Evolutionary conservation across 2,888 invertebrate species (phyloP), one percentile per base, ranked within the genome.

Genomic region (Idaea aversata): DNA sequence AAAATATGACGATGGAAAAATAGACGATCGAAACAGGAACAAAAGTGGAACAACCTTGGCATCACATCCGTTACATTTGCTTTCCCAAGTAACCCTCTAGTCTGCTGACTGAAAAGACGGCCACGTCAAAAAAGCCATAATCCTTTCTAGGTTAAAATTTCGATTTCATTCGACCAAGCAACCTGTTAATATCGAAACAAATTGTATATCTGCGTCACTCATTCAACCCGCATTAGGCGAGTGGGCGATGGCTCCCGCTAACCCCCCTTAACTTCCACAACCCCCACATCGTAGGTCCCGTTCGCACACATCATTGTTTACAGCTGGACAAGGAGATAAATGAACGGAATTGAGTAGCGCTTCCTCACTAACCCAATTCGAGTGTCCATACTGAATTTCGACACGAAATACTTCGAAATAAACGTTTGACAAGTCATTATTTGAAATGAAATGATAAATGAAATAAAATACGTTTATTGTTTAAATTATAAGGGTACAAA

Each of bases 211-310:
- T 83, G 83, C 86, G 85, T 87, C 88, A 87, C 73, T 79, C 88
- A 85, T 86, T 84, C 87, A 87, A 78, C 80, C 79, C 76, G 75
- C 78, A 77, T 75, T 78, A 47, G 75, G 77, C 68, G 74, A 73
- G 77, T 77, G 70, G 75, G 82, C 80, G 83, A 78, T 47, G 47
- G 62, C 79, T 61, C 59, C 70, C 71, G 60, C 63, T 61, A 47
- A 25, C 36, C 64, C 57, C 63, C 63, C 34, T 34, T 38, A 13
- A 10, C 3, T 61, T 64, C 3, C 59, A 15, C 25, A 70, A 60
- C 4, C 25, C 25, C 25, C 25, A 25, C 25, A 25, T 75, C 75
- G 47, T 13, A 13, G 47, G 47, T 47, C 47, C 47, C 47, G 47
- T 10, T 47, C 47, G 47, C 10, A 4, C 5, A 47, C 47, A 13